Evolutionary conservation across 2,888 invertebrate species (phyloP).

Genomic region (Xestia sexstrigata): DNA sequence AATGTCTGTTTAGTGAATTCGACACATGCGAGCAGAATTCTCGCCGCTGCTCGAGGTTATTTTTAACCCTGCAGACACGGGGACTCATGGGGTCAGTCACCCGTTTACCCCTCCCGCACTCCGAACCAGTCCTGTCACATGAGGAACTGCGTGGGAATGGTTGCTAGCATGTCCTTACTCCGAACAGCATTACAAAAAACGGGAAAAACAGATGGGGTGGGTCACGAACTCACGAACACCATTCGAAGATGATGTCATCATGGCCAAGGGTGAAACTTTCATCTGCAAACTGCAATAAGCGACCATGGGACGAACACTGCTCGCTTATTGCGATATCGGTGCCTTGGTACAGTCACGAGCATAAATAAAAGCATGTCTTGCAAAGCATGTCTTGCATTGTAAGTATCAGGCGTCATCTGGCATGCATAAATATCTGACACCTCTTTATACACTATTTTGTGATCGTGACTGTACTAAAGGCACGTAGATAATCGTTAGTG

Average conservation of each 20-base stretch:
- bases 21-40: constrained; percentile 90
- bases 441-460: not conserved
- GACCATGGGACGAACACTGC: not conserved
- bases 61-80: constrained; percentile 89
- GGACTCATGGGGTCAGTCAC: constrained; percentile 90
- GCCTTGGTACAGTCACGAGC: constrained; percentile 1
- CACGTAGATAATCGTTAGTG: constrained; percentile 8
- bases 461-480: not conserved
- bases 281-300: constrained; percentile 25
- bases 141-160: constrained; percentile 89
- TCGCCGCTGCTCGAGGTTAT: constrained; percentile 87
- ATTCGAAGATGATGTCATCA: constrained; percentile 43
- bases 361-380: constrained; percentile 1
- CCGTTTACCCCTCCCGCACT: constrained; percentile 86
- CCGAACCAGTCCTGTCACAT: constrained; percentile 88
- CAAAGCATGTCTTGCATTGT: constrained; percentile 7
- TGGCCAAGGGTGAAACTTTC: constrained; percentile 45
- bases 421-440: not conserved
- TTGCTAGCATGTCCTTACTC: constrained; percentile 78
- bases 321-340: not conserved
- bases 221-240: constrained; percentile 46
- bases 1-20: constrained; percentile 90
- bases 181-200: constrained; percentile 72
- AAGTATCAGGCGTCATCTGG: constrained; percentile 1
- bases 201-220: constrained; percentile 67